Evolutionary conservation across 2,797 vertebrate species (phyloP).

Genomic region (Thaleichthys pacificus): DNA sequence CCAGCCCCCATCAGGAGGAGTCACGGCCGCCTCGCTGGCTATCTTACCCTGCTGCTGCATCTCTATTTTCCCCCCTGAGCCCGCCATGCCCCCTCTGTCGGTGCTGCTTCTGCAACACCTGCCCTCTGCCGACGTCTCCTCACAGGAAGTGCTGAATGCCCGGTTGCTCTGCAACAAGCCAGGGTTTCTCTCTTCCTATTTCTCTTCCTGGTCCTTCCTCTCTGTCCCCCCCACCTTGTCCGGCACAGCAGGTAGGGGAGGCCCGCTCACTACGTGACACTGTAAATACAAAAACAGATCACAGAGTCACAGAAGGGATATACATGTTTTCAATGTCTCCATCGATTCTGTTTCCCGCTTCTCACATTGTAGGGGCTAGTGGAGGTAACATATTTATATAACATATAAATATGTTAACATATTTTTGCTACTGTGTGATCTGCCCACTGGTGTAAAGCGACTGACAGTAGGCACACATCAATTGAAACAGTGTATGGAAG

Average conservation of each 20-base stretch:
- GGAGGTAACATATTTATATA: too few relatives aligned
- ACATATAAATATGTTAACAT: too few relatives aligned
- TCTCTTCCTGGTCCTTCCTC: background rate
- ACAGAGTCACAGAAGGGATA: background rate
- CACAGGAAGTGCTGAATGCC: background rate
- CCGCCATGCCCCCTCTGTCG: slow-evolving; percentile 3
- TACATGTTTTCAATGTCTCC: too few relatives aligned
- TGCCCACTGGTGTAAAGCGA: too few relatives aligned
- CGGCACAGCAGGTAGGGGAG: background rate
- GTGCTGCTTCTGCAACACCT: background rate
- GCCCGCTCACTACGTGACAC: background rate
- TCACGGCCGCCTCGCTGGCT: background rate
- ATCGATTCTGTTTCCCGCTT: background rate
- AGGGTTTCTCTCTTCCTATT: background rate
- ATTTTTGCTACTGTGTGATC: too few relatives aligned
- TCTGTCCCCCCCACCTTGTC: background rate
- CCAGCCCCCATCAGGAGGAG: slow-evolving; percentile 84
- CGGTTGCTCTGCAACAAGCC: background rate
- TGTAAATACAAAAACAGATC: slow-evolving; percentile 1
- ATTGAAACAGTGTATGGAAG: background rate
- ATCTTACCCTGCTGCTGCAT: background rate
- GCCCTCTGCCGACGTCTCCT: background rate
- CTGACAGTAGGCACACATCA: background rate
- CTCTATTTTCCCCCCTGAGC: background rate
- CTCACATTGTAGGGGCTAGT: too few relatives aligned